Conservation (phyloP, 2,888 invertebrate genomes). For the Argyresthia albistria region DNA sequence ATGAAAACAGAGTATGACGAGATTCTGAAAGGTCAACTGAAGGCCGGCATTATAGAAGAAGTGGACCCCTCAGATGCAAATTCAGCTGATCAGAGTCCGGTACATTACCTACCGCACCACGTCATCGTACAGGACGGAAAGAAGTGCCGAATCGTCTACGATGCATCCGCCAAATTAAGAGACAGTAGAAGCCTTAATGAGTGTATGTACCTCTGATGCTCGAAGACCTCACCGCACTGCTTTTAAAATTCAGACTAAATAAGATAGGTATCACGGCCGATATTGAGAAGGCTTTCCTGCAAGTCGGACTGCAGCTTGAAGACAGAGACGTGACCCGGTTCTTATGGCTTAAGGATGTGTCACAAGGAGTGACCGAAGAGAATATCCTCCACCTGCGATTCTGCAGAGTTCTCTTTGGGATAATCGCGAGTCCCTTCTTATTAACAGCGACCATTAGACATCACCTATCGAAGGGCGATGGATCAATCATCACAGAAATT, state of each 20-base stretch:
- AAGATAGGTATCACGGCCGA: not conserved
- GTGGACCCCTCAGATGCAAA: no score
- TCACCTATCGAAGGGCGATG: not conserved
- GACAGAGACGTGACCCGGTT: conserved; percentile 5
- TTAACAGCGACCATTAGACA: not conserved
- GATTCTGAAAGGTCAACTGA: no score
- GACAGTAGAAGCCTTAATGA: conserved; percentile 6
- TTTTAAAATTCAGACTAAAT: not conserved
- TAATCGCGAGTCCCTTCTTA: conserved; percentile 3
- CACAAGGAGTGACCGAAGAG: not conserved
- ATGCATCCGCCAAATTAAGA: no score
- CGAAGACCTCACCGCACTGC: conserved; percentile 2
- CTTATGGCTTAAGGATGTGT: conserved; percentile 1
- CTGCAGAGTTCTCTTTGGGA: conserved; percentile 4
- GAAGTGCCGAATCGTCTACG: no score
- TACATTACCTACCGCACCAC: no score
- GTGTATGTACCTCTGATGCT: conserved; percentile 1
- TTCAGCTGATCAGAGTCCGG: no score
- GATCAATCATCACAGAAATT: not conserved
- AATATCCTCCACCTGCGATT: conserved; percentile 2
- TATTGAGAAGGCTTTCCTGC: conserved; percentile 5
- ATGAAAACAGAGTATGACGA: no score
- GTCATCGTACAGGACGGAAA: no score
- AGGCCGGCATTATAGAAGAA: no score
- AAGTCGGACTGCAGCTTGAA: not conserved